Base-by-base conservation (phyloP, 2,888 invertebrate species). In the Tipula lateralis region DNA sequence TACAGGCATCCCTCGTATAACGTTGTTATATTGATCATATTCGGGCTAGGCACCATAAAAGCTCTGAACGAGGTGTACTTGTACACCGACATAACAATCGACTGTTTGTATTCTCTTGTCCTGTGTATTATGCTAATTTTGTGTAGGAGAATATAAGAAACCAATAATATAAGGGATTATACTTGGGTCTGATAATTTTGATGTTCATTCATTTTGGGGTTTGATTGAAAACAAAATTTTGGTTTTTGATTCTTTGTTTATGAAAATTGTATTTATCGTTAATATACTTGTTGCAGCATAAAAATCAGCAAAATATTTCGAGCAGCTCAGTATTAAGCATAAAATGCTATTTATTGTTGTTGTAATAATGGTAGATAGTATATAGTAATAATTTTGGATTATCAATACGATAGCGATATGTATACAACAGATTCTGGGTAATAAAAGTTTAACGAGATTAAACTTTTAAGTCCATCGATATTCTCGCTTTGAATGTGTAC, bases 251-350 rank as follows among this genome's bases (percentile, higher is more conserved):
- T 66, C 66, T 66, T 66, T 66, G 66, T 66, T 66, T 66, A 24
- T 66, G 66, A 66, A 44, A 44, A 66, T 66, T 66, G 7, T 16
- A 9, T 24, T 66, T 66, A 24, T 24, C 24, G 66, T 66, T 66
- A 66, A 66, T n/a, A n/a, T 66, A 66, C 66, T 66, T 66, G 66
- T 66, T 66, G 66, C 66, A 66, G 24, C 66, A 66, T 66, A 66
- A 66, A 66, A 66, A 66, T 66, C 66, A 66, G 24, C 66, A 66
- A 24, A 12, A 66, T 66, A 66, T 66, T 24, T 44, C 24, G 4
- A 24, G 7, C 9, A 16, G 44, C 16, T 4, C 24, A 24, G 16
- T 50, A 50, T 32, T 12, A 44, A 44, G 9, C 7, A 66, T 9
- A 66, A 66, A 24, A 66, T 9, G 66, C 66, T 66, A 66, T 66